Evolutionary conservation across 2,797 vertebrate species (phyloP).

Genomic region (Jordanella pulchra): DNA sequence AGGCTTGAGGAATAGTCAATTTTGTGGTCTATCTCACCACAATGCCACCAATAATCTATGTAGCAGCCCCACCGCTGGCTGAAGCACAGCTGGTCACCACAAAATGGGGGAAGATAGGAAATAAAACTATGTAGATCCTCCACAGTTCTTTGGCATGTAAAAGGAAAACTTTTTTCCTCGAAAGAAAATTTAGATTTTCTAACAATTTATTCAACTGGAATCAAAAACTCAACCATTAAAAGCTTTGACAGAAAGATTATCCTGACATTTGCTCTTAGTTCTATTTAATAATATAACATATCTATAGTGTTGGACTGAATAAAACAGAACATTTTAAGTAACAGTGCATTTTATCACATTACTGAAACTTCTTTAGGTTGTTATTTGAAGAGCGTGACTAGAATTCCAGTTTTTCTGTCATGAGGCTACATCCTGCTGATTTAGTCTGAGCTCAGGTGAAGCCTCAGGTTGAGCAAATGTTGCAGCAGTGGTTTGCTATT

Average conservation of each 20-base stretch:
- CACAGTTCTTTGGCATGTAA: neutral
- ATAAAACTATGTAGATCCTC: slow-evolving; percentile 5
- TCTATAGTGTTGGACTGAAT: neutral
- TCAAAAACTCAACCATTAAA: slow-evolving; percentile 4
- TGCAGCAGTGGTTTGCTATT: slow-evolving; percentile 64
- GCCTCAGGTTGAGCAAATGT: slow-evolving; percentile 57
- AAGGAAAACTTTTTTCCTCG: neutral
- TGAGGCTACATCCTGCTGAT: slow-evolving; percentile 50
- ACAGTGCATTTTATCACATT: too few species aligned
- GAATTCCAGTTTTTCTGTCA: slow-evolving; percentile 17
- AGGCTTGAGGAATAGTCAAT: slow-evolving; percentile 65
- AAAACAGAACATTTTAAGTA: neutral
- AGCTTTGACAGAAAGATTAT: neutral
- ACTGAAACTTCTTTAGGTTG: neutral
- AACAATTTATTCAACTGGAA: neutral
- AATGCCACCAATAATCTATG: slow-evolving; percentile 51
- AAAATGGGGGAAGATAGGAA: slow-evolving; percentile 14
- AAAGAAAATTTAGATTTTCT: neutral
- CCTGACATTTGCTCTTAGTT: neutral
- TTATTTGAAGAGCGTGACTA: neutral
- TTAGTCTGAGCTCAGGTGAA: slow-evolving; percentile 57
- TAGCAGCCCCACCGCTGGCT: slow-evolving; percentile 33
- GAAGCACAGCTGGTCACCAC: slow-evolving; percentile 21
- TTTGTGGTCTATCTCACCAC: slow-evolving; percentile 58
- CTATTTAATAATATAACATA: neutral